These are phyloP conservation scores for Aphis craccivora DNA, from an alignment of 1,140 invertebrate species.

Conservation along the genomic window DNA sequence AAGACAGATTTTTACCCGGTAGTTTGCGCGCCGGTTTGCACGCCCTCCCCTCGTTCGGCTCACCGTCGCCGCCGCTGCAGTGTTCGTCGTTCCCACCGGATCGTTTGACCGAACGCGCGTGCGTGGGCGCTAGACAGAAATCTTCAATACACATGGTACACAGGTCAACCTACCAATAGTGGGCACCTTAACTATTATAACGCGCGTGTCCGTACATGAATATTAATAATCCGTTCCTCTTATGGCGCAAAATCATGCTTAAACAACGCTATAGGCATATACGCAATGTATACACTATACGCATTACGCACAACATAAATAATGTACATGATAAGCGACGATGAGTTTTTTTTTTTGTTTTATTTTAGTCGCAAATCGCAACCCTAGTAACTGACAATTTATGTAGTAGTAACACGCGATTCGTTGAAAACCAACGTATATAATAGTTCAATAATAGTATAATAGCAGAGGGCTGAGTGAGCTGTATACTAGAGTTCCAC, in stretches of 20 bases:
- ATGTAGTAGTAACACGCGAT: neutral
- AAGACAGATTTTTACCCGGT: constrained; percentile 34
- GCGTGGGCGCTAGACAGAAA: constrained; percentile 30
- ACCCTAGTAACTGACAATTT: neutral
- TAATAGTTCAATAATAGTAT: no score
- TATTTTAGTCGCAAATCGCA: neutral
- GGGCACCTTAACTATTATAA: neutral
- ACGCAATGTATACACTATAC: neutral
- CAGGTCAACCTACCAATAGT: neutral
- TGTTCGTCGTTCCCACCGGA: neutral
- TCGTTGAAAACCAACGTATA: neutral
- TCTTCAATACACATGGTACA: neutral
- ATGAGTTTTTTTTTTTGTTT: neutral
- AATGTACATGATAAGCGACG: neutral
- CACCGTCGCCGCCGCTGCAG: neutral
- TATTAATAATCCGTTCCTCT: neutral
- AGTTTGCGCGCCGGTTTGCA: constrained; percentile 43
- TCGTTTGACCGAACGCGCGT: neutral
- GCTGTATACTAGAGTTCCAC: no score
- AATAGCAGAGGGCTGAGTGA: no score
- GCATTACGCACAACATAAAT: neutral
- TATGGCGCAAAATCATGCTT: neutral
- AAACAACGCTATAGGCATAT: neutral
- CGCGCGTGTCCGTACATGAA: neutral
- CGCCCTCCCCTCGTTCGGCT: neutral